Evolutionary conservation across 2,797 vertebrate genomes (phyloP).

Genomic region (Myotis pilosus): DNA sequence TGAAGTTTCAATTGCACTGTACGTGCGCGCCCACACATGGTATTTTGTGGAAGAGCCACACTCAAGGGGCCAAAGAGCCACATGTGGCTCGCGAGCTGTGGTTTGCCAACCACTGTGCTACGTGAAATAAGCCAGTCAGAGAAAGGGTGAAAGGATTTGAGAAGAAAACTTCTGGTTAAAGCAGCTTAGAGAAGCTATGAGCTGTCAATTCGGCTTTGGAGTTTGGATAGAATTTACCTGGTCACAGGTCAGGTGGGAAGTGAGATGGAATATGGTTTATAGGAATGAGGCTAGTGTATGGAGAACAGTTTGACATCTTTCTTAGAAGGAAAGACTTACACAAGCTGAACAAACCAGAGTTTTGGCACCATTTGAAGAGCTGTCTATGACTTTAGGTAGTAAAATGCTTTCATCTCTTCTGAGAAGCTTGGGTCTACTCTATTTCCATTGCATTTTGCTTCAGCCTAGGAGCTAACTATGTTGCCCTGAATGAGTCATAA

Average conservation of each 20-base stretch:
- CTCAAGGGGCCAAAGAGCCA: no score
- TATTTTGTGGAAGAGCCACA: no score
- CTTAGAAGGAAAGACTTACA: neutral
- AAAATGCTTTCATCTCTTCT: slow-evolving; percentile 23
- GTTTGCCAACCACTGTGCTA: no score
- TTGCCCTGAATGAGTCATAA: neutral
- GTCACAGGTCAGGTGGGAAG: neutral
- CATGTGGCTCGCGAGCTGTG: no score
- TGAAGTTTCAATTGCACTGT: no score
- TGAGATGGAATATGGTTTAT: neutral
- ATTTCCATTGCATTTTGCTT: neutral
- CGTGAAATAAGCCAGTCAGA: no score
- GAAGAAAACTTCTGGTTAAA: neutral
- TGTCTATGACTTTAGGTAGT: neutral
- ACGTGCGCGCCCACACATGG: no score
- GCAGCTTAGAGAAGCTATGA: neutral
- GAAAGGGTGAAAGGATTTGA: neutral
- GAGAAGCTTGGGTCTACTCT: neutral
- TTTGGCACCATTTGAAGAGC: neutral
- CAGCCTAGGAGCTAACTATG: neutral
- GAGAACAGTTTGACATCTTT: neutral
- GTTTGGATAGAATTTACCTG: neutral
- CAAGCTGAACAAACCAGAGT: neutral
- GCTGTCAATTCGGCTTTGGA: neutral
- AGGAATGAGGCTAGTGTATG: neutral